Base-by-base conservation (phyloP, 2,113 vertebrate genomes). In the Pantherophis guttatus region DNA sequence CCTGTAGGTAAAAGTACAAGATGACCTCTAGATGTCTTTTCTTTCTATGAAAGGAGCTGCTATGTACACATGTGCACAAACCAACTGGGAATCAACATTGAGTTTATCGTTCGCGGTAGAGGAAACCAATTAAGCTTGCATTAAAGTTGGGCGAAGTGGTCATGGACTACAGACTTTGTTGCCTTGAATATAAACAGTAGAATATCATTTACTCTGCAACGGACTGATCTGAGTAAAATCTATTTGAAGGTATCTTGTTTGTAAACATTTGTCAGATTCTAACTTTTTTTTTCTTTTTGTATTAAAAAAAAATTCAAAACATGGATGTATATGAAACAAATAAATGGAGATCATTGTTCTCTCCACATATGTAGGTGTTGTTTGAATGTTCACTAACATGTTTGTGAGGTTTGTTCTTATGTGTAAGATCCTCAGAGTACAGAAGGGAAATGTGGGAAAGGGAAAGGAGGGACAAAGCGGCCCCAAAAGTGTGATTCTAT, bases 221-320 rank as follows among this genome's bases (percentile, higher is more conserved):
- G 98, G 97, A 98, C 98, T 97, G 96, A 98, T 97, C 97, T 95
- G 98, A 98, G 98, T 97, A 96, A 97, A 98, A 97, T 98, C 98
- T 97, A 98, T 98, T 98, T 98, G 98, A 99, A 98, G 98, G 98
- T 98, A 98, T 98, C 98, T 98, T 98, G 98, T 99, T 99, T 99
- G 98, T 99, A 98, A 98, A 99, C 98, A 98, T 98, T 98, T 98
- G 98, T 98, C 98, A 98, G 97, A 98, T 98, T 98, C 97, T 98
- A 98, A 98, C 98, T 98, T 98, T 97, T 98, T 96, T 96, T 98
- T 98, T 98, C 97, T 97, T 98, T 98, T 98, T 98, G 98, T 98
- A 98, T 98, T 98, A 98, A 98, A 93, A 98, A 98, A 98, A 93
- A 98, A 98, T 98, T 98, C 97, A 98, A 97, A 98, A 98, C 98